Conservation (phyloP, 2,113 vertebrate species). For the Dipodomys stephensi region DNA sequence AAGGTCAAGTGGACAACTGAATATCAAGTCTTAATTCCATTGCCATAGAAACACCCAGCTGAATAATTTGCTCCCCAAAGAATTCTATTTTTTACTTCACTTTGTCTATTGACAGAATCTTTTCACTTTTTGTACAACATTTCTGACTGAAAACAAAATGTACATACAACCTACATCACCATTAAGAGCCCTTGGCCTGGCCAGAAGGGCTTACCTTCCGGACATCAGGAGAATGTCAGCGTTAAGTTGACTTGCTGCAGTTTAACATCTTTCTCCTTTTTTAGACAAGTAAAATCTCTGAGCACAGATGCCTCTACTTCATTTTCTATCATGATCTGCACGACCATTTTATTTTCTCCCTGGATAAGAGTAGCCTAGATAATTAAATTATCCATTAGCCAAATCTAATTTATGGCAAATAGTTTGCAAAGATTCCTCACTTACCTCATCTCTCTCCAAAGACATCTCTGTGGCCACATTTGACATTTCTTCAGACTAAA, state of each 20-base stretch:
- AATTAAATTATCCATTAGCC: not conserved
- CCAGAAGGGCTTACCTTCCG: not conserved
- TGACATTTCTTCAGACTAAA: not conserved
- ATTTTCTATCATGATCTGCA: not conserved
- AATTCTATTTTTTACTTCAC: not conserved
- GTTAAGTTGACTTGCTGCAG: constrained; percentile 23
- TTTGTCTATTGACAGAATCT: constrained; percentile 12
- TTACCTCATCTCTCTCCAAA: not conserved
- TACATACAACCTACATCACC: not conserved
- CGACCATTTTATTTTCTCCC: not conserved
- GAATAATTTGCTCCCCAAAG: constrained; percentile 14
- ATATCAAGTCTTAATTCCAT: not conserved
- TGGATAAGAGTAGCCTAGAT: not conserved
- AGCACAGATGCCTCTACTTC: not conserved
- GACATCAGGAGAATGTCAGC: not conserved
- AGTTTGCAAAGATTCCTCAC: not conserved
- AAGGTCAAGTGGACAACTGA: not conserved
- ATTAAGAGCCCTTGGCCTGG: constrained; percentile 25
- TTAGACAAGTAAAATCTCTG: not conserved
- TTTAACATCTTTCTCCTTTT: constrained; percentile 3
- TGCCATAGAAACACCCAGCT: not conserved
- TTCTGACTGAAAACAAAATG: constrained; percentile 40
- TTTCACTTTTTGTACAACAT: not conserved
- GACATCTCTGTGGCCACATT: not conserved
- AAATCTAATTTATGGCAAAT: constrained; percentile 15